phyloP scores from a whole-genome alignment of 2,888 invertebrate genomes.

The Halictus ligatus region DNA sequence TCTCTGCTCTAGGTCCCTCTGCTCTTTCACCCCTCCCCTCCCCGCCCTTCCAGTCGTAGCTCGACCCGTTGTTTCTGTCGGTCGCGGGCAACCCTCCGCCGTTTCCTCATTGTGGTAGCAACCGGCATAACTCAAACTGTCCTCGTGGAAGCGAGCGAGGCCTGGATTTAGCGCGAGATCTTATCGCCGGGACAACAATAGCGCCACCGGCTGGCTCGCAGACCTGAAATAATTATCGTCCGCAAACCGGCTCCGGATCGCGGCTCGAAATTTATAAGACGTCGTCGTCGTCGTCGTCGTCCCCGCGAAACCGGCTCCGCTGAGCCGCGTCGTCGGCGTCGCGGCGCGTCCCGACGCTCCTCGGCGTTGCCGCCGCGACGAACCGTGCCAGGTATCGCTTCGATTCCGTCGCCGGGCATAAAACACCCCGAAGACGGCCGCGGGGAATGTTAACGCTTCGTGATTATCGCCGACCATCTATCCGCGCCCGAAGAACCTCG shows the following conservation, averaged over 20 bases:
- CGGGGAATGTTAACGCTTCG: constrained; percentile 20
- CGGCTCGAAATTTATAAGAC: constrained; percentile 72
- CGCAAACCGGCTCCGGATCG: not conserved
- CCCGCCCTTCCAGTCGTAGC: not conserved
- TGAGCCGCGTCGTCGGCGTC: constrained; percentile 28
- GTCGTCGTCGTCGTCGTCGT: constrained; percentile 52
- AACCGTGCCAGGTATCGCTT: constrained; percentile 16
- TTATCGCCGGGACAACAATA: constrained; percentile 79
- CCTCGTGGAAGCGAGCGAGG: constrained; percentile 72
- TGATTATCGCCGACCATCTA: not conserved
- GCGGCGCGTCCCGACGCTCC: constrained; percentile 19
- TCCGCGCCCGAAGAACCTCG: not conserved
- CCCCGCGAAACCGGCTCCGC: constrained; percentile 29
- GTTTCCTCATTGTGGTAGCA: constrained; percentile 71
- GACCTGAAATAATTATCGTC: constrained; percentile 76
- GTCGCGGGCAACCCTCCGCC: constrained; percentile 41
- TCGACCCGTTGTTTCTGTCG: constrained; percentile 38
- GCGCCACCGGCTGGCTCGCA: constrained; percentile 65
- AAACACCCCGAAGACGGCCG: constrained; percentile 27
- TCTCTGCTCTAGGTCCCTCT: constrained; percentile 9
- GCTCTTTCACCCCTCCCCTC: constrained; percentile 47
- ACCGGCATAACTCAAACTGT: constrained; percentile 79
- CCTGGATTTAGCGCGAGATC: constrained; percentile 78
- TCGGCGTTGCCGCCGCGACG: not conserved
- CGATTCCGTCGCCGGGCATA: constrained; percentile 42